Percentiles rank a stretch among this genome's conserved stretches.
Conservation (phyloP, 1,140 invertebrate genomes). For the Leucophenga varia region DNA sequence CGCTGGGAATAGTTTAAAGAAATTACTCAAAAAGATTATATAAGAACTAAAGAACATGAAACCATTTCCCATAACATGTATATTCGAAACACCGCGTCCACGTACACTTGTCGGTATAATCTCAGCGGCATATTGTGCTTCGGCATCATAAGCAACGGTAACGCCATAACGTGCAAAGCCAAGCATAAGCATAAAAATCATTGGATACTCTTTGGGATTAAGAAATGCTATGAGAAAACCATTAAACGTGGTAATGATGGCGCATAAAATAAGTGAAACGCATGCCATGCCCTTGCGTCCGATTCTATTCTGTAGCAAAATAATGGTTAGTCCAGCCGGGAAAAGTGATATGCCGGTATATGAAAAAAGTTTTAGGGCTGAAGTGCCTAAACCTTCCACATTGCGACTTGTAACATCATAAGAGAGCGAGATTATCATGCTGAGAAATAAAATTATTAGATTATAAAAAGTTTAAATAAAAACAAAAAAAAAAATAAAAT, state of each 20-base stretch:
- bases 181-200: constrained; percentile 40
- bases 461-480: not conserved
- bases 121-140: constrained; percentile 67
- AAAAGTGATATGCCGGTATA: constrained; percentile 59
- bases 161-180: constrained; percentile 64
- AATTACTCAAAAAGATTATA: constrained; percentile 54
- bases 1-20: constrained; percentile 60
- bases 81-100: constrained; percentile 60
- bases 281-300: constrained; percentile 63
- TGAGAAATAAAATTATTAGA: constrained; percentile 34
- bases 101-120: constrained; percentile 67
- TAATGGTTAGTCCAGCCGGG: constrained; percentile 60
- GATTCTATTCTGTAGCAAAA: constrained; percentile 61
- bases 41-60: constrained; percentile 49
- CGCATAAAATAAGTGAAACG: constrained; percentile 58
- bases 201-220: constrained; percentile 23
- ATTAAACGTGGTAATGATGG: constrained; percentile 56
- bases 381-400: constrained; percentile 61
- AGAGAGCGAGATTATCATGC: constrained; percentile 63
- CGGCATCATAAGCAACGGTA: constrained; percentile 65
- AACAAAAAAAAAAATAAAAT: not conserved
- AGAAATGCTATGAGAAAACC: constrained; percentile 48
- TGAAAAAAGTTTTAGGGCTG: constrained; percentile 61
- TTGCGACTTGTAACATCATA: constrained; percentile 66
- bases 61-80: constrained; percentile 62